These are phyloP conservation scores for Tetropium fuscum DNA, from an alignment of 2,888 invertebrate genomes.

Conservation along the genomic window DNA sequence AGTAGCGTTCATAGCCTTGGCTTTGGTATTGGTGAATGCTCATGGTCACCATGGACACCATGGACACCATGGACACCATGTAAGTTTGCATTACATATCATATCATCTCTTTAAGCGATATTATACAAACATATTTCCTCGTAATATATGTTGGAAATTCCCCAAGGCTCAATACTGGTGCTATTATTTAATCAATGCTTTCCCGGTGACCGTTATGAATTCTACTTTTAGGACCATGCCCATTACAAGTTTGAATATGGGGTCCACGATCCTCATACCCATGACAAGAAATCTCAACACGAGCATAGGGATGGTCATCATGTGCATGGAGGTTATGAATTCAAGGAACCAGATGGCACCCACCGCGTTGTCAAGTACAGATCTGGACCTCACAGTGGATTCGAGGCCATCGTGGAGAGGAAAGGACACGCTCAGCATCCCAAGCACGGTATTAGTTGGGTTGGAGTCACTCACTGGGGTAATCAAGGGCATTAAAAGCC, in stretches of 20 bases:
- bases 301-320: slow-evolving; percentile 56
- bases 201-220: no score
- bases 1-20: no score
- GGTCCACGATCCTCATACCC: slow-evolving; percentile 62
- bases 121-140: no score
- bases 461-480: slow-evolving; percentile 9
- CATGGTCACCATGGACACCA: no score
- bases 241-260: slow-evolving; percentile 62
- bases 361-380: slow-evolving; percentile 61
- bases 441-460: slow-evolving; percentile 3
- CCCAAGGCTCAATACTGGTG: no score
- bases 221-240: slow-evolving; percentile 40
- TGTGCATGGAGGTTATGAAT: slow-evolving; percentile 59
- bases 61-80: no score
- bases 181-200: no score
- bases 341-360: slow-evolving; percentile 63
- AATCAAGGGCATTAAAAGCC: slow-evolving; percentile 2
- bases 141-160: no score
- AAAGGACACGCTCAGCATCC: slow-evolving; percentile 6
- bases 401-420: slow-evolving; percentile 49
- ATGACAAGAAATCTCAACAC: slow-evolving; percentile 50
- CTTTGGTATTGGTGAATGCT: no score
- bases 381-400: slow-evolving; percentile 42
- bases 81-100: no score
- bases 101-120: no score